These are phyloP conservation scores for Aspidiotus destructor DNA, from an alignment of 2,888 invertebrate genomes.

Conservation along the genomic window DNA sequence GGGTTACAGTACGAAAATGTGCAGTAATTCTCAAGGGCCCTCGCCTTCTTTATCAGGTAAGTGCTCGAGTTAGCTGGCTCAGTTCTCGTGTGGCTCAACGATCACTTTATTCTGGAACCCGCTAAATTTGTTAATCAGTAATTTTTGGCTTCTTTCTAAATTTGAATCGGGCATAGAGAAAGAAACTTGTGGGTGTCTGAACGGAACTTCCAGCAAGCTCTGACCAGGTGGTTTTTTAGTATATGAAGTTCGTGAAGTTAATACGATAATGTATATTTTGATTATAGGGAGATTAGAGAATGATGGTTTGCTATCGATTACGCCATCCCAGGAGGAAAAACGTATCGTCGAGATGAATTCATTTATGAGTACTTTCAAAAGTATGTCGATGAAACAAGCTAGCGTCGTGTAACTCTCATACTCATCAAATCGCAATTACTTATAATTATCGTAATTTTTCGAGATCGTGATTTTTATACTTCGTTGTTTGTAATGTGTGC, in stretches of 20 bases:
- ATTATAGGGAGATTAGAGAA: conserved; percentile 22
- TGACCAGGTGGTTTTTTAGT: too few relatives aligned
- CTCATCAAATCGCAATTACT: background rate
- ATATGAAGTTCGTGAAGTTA: too few relatives aligned
- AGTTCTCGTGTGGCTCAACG: too few relatives aligned
- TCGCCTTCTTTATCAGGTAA: conserved; percentile 38
- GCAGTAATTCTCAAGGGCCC: conserved; percentile 37
- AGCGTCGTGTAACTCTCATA: conserved; percentile 28
- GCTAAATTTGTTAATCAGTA: background rate
- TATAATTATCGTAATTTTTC: background rate
- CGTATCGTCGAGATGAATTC: conserved; percentile 18
- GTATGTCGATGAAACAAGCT: conserved; percentile 28
- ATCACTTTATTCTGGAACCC: background rate
- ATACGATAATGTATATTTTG: background rate
- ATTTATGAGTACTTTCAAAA: conserved; percentile 22
- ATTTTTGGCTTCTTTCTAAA: background rate
- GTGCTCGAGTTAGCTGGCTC: background rate
- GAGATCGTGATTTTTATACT: background rate
- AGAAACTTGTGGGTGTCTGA: too few relatives aligned
- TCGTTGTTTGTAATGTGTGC: conserved; percentile 1
- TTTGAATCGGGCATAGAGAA: too few relatives aligned
- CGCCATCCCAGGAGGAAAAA: conserved; percentile 29
- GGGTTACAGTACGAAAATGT: conserved; percentile 73
- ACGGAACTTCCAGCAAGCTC: too few relatives aligned
- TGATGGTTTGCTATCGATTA: conserved; percentile 27